Conservation (phyloP, 2,113 vertebrate genomes). For the Azemiops feae region DNA sequence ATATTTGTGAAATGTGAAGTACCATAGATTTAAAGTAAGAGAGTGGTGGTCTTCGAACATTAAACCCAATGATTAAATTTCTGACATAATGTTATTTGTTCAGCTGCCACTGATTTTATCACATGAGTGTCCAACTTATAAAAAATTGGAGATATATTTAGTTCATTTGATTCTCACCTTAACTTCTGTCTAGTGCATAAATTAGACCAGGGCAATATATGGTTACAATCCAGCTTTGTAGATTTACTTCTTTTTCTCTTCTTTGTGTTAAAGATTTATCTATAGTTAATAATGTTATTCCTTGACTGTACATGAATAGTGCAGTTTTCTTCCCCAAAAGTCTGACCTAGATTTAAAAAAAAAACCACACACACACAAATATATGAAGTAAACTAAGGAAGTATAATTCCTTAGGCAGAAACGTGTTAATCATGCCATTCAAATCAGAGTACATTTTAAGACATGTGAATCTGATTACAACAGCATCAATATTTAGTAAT, state of each 20-base stretch:
- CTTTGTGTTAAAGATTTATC: neutral
- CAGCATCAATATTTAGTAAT: constrained; percentile 23
- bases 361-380: too few species aligned
- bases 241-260: neutral
- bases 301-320: neutral
- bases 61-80: neutral
- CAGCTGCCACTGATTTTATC: neutral
- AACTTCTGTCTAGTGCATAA: neutral
- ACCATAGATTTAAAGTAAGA: neutral
- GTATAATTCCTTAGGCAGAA: neutral
- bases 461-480: neutral
- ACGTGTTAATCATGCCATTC: neutral
- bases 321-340: neutral
- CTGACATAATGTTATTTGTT: neutral
- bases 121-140: neutral
- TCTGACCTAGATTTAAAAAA: neutral
- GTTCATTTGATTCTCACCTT: neutral
- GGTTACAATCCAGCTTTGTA: neutral
- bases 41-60: neutral
- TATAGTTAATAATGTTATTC: neutral
- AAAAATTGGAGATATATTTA: neutral
- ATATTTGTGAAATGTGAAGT: neutral
- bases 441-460: neutral
- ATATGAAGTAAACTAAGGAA: neutral
- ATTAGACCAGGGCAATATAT: neutral